Conservation (phyloP, 2,888 invertebrate species). For the Cancer borealis region DNA sequence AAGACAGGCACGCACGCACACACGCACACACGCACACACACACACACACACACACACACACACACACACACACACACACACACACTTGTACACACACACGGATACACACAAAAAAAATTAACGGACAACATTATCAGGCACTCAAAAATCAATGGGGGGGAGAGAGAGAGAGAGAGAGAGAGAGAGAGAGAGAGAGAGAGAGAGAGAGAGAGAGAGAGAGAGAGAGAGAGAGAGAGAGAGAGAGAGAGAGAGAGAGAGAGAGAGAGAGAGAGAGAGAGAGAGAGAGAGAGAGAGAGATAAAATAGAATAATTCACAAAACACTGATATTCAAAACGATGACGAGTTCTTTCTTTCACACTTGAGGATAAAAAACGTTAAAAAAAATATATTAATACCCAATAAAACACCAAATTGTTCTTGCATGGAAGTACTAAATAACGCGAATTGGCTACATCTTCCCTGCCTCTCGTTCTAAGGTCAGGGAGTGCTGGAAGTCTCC, state of each 20-base stretch:
- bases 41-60: no score
- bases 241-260: background rate
- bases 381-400: background rate
- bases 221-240: background rate
- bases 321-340: no score
- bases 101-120: background rate
- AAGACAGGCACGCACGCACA: no score
- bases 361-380: background rate
- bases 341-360: no score
- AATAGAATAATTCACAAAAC: background rate
- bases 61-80: conserved; percentile 37
- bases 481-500: background rate
- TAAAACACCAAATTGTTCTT: background rate
- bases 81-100: conserved; percentile 36
- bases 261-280: background rate
- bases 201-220: background rate
- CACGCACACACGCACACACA: no score
- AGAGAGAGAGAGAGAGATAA: background rate
- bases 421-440: background rate
- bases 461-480: no score
- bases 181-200: conserved; percentile 30
- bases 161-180: conserved; percentile 30
- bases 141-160: background rate
- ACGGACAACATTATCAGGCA: no score
- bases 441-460: no score